These are phyloP conservation scores for Encarsia formosa DNA, from an alignment of 2,888 invertebrate genomes.

Conservation along the genomic window DNA sequence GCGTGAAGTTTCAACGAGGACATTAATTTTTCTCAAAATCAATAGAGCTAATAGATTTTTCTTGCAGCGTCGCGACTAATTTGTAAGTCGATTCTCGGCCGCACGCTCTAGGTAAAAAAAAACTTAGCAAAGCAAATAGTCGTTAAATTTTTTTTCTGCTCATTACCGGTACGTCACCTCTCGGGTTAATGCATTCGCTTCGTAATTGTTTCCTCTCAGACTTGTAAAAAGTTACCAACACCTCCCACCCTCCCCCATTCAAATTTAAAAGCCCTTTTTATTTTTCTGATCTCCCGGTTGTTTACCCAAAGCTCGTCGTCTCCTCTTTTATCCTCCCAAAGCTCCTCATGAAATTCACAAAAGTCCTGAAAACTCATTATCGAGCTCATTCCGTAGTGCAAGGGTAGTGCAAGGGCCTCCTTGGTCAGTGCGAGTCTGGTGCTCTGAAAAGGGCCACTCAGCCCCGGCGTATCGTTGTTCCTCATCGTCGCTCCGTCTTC, in stretches of 20 bases:
- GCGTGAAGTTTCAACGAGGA: no score
- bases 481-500: conserved; percentile 19
- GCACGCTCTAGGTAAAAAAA: no score
- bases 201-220: background rate
- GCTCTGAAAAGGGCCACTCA: conserved; percentile 16
- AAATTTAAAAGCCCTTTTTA: no score
- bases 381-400: conserved; percentile 21
- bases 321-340: background rate
- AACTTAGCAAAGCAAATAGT: no score
- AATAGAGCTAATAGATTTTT: no score
- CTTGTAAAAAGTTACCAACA: background rate
- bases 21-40: no score
- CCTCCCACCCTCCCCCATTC: background rate
- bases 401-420: conserved; percentile 8
- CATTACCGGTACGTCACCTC: background rate
- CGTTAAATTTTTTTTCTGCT: no score
- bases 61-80: no score
- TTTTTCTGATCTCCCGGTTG: background rate
- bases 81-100: no score
- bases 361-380: conserved; percentile 22
- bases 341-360: conserved; percentile 18
- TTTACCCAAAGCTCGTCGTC: background rate
- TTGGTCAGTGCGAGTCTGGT: background rate
- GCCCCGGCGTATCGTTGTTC: conserved; percentile 13
- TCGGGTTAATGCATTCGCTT: background rate